These are phyloP conservation scores for Drosophila conformis DNA, from an alignment of 2,888 invertebrate species.

Conservation along the genomic window DNA sequence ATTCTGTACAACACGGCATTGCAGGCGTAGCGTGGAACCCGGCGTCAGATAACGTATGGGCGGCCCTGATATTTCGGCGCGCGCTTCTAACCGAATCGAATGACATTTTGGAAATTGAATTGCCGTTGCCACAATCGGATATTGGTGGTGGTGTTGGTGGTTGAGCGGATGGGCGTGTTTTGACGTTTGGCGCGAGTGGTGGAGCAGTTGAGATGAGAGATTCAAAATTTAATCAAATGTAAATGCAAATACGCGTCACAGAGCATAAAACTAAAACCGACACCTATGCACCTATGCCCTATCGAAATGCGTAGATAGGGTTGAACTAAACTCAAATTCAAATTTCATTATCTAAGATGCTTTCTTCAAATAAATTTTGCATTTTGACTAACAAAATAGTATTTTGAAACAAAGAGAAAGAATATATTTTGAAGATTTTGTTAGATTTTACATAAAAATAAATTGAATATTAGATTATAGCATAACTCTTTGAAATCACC, in stretches of 20 bases:
- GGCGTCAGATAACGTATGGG: slow-evolving; percentile 94
- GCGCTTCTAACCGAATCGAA: slow-evolving; percentile 88
- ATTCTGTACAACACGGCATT: slow-evolving; percentile 93
- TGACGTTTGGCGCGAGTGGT: slow-evolving; percentile 8
- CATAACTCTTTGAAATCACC: background rate
- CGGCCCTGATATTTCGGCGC: slow-evolving; percentile 94
- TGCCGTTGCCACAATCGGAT: slow-evolving; percentile 52
- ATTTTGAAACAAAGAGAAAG: background rate
- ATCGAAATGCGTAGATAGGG: background rate
- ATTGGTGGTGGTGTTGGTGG: slow-evolving; percentile 10
- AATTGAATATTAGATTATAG: background rate
- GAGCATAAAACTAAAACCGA: slow-evolving; percentile 24
- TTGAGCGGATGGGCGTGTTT: background rate
- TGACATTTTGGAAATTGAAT: slow-evolving; percentile 64
- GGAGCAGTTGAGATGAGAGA: slow-evolving; percentile 40
- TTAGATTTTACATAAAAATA: background rate
- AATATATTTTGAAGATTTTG: background rate
- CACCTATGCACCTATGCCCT: background rate
- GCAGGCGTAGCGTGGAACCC: slow-evolving; percentile 92
- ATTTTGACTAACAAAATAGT: background rate
- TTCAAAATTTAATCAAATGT: slow-evolving; percentile 58
- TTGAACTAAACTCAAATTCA: background rate
- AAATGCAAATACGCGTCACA: slow-evolving; percentile 47
- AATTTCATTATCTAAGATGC: background rate
- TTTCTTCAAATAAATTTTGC: background rate